Evolutionary conservation across 1,140 invertebrate species (phyloP).

Genomic region (Ruditapes philippinarum): DNA sequence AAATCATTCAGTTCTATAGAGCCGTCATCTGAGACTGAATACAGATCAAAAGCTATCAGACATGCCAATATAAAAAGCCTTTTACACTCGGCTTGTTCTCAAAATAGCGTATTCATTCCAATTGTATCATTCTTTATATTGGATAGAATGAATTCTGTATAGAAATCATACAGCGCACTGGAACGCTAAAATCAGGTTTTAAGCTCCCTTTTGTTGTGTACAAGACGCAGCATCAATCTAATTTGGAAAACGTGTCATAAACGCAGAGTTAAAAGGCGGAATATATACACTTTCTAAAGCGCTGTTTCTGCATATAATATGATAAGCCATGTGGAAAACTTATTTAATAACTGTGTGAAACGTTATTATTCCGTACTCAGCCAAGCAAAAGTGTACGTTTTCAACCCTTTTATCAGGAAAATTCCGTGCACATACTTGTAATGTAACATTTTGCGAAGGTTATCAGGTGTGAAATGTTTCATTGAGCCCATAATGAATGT

Average conservation of each 20-base stretch:
- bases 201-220: background rate
- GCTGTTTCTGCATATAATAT: background rate
- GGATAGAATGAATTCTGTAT: slow-evolving; percentile 6
- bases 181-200: background rate
- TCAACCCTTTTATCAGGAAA: slow-evolving; percentile 17
- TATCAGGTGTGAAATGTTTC: slow-evolving; percentile 16
- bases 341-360: slow-evolving; percentile 55
- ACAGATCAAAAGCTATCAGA: slow-evolving; percentile 42
- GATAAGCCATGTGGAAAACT: slow-evolving; percentile 11
- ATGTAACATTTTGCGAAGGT: slow-evolving; percentile 53
- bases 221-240: slow-evolving; percentile 1
- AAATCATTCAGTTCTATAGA: slow-evolving; percentile 49
- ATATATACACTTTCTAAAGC: slow-evolving; percentile 13
- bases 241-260: slow-evolving; percentile 50
- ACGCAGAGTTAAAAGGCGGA: slow-evolving; percentile 36
- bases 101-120: slow-evolving; percentile 44
- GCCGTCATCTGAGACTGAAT: background rate
- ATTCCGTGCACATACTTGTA: background rate
- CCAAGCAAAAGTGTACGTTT: slow-evolving; percentile 42
- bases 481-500: background rate
- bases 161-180: slow-evolving; percentile 25
- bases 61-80: slow-evolving; percentile 20
- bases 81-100: slow-evolving; percentile 38
- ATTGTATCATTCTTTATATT: slow-evolving; percentile 33
- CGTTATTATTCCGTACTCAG: background rate